These are phyloP conservation scores for Drosophila willistoni DNA, from an alignment of 1,140 invertebrate species.

Conservation along the genomic window DNA sequence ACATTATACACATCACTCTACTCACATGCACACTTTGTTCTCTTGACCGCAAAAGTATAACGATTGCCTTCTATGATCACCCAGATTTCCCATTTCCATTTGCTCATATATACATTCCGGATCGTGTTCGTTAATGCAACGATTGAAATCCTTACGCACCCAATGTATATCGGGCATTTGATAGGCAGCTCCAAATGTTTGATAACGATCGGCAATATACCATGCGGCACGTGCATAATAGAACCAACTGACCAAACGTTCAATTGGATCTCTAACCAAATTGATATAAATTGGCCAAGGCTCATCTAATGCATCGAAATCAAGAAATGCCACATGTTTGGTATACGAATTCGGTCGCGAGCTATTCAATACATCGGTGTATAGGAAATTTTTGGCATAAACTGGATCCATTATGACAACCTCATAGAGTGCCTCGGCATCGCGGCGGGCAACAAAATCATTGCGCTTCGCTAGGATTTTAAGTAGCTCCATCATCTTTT, in stretches of 20 bases:
- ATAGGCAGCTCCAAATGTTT: conserved; percentile 91
- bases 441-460: conserved; percentile 91
- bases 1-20: conserved; percentile 51
- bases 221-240: conserved; percentile 92
- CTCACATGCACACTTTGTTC: conserved; percentile 90
- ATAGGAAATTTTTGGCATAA: conserved; percentile 87
- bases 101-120: conserved; percentile 92
- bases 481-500: conserved; percentile 94
- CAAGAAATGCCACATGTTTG: conserved; percentile 92
- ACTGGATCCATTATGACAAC: conserved; percentile 84
- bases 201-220: conserved; percentile 93
- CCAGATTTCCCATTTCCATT: conserved; percentile 91
- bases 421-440: conserved; percentile 91
- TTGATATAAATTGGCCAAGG: conserved; percentile 95
- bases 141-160: conserved; percentile 95
- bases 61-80: conserved; percentile 91
- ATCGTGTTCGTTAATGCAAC: conserved; percentile 91
- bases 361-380: conserved; percentile 84
- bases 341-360: conserved; percentile 86
- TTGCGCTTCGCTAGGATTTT: conserved; percentile 89
- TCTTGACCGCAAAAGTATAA: conserved; percentile 95
- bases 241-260: conserved; percentile 95
- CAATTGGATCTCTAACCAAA: conserved; percentile 93
- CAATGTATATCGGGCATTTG: conserved; percentile 91
- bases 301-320: conserved; percentile 89